Conservation (phyloP, 1,140 invertebrate genomes). For the Heliconius eleuchia region DNA sequence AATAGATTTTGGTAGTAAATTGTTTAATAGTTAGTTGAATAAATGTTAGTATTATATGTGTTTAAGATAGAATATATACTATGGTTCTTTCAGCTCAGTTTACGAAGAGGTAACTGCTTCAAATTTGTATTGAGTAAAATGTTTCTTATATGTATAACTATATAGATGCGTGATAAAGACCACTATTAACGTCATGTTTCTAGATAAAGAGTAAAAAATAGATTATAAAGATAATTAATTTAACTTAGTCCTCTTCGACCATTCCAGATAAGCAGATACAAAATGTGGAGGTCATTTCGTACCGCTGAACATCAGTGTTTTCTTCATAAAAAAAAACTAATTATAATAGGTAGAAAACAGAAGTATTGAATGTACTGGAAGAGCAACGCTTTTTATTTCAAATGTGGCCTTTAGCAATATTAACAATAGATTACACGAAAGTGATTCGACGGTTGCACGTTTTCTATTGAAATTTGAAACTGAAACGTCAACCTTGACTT, state of each 20-base stretch:
- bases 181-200: too few relatives aligned
- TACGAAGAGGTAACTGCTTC: too few relatives aligned
- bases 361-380: neutral
- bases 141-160: too few relatives aligned
- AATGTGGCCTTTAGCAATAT: neutral
- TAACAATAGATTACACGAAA: slow-evolving; percentile 2
- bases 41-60: too few relatives aligned
- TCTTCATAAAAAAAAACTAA: neutral
- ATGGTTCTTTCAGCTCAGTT: too few relatives aligned
- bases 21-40: too few relatives aligned
- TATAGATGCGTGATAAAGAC: too few relatives aligned
- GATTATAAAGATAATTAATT: neutral
- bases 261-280: neutral
- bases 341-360: neutral
- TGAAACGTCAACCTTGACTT: slow-evolving; percentile 11
- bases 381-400: neutral
- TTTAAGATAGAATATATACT: too few relatives aligned
- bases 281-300: neutral
- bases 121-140: neutral
- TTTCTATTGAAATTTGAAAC: slow-evolving; percentile 6
- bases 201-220: neutral
- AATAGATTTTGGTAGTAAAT: too few relatives aligned
- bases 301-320: neutral
- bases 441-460: slow-evolving; percentile 3
- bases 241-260: neutral